These are phyloP conservation scores for Progne subis DNA, from an alignment of 2,113 vertebrate genomes.

Conservation along the genomic window DNA sequence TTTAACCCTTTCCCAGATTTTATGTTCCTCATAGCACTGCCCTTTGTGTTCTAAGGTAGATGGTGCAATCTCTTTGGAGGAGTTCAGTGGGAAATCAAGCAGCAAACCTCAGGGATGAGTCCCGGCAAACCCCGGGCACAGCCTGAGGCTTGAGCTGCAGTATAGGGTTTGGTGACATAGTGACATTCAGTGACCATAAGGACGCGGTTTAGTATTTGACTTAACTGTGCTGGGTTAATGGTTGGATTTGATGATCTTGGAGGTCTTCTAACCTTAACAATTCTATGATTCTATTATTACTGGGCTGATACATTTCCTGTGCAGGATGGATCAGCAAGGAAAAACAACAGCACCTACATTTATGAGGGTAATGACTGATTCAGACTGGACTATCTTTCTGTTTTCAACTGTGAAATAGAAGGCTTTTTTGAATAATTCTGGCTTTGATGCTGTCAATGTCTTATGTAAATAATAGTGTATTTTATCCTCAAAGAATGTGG, in stretches of 20 bases:
- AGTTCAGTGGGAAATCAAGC: accelerated
- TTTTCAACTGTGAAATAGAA: background rate
- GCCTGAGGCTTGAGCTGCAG: background rate
- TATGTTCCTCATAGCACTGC: background rate
- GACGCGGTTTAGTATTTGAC: background rate
- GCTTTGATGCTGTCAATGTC: background rate
- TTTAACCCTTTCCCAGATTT: background rate
- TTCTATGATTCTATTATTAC: background rate
- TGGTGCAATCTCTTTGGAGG: background rate
- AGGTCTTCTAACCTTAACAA: background rate
- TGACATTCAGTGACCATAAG: background rate
- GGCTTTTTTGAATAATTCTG: background rate
- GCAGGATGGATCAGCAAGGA: background rate
- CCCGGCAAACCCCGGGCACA: accelerated
- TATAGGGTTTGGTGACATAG: background rate
- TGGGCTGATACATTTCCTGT: background rate
- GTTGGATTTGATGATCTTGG: background rate
- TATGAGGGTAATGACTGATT: background rate
- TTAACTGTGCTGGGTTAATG: background rate
- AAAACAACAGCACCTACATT: background rate
- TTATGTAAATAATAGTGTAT: background rate
- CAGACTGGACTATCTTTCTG: background rate
- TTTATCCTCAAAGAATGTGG: background rate
- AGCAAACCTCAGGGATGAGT: background rate
- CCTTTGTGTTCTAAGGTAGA: background rate